A percentile compares a stretch with the other conserved stretches of the same genome.
phyloP scores from a whole-genome alignment of 2,888 invertebrate genomes.

The Drosophila gaucha region DNA sequence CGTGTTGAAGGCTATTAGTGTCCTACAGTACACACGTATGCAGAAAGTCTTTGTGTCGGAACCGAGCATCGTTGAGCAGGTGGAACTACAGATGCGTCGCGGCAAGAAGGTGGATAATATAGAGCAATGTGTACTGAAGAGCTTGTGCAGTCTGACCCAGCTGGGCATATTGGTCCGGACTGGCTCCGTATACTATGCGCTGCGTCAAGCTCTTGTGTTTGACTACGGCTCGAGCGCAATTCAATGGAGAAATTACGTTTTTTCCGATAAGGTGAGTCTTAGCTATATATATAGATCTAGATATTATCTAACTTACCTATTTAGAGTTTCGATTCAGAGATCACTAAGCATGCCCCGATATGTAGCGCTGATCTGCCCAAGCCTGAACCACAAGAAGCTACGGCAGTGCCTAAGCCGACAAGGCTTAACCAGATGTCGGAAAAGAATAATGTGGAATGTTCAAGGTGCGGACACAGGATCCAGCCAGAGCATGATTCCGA shows the following conservation, averaged over 20 bases:
- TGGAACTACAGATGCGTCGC: not conserved
- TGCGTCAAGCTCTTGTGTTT: slow-evolving; percentile 16
- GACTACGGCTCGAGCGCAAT: not conserved
- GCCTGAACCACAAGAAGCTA: too few species aligned
- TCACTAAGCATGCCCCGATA: too few species aligned
- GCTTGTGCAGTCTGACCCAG: slow-evolving; percentile 7
- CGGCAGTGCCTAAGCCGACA: too few species aligned
- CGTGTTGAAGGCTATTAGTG: slow-evolving; percentile 12
- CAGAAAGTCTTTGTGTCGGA: slow-evolving; percentile 1
- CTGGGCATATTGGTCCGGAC: slow-evolving; percentile 19
- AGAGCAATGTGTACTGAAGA: not conserved
- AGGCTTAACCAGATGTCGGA: too few species aligned
- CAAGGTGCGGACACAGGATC: too few species aligned
- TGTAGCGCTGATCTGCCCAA: too few species aligned
- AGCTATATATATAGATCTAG: not conserved
- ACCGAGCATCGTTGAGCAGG: not conserved
- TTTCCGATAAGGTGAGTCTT: not conserved
- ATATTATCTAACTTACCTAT: not conserved
- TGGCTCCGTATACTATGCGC: slow-evolving; percentile 5
- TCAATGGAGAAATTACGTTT: not conserved
- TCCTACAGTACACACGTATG: not conserved
- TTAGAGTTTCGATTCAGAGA: not conserved
- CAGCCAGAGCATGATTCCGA: too few species aligned
- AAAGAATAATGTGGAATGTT: too few species aligned
- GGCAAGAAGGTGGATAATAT: rapidly evolving